Conservation (phyloP, 2,113 vertebrate genomes). For the Serilophus lunatus region DNA sequence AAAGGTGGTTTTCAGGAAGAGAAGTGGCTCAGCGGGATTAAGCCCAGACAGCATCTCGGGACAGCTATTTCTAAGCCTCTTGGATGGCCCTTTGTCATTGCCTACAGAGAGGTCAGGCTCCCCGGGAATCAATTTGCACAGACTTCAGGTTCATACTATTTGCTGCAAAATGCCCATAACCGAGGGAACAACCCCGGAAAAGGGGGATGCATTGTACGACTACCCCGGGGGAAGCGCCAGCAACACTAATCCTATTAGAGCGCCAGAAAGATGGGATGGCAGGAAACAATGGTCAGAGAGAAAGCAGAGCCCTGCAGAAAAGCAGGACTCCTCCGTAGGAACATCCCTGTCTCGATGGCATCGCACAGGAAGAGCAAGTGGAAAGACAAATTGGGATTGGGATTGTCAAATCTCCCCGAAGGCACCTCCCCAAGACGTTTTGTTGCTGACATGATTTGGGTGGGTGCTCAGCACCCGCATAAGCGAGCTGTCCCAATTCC, state of each 20-base stretch:
- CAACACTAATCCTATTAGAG: constrained; percentile 9
- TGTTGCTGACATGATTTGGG: fast-evolving
- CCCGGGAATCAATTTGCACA: constrained; percentile 24
- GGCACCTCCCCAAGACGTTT: neutral
- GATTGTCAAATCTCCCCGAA: neutral
- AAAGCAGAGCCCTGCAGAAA: neutral
- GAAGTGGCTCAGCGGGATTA: constrained; percentile 3
- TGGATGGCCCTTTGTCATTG: neutral
- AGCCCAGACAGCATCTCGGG: neutral
- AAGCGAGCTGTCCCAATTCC: neutral
- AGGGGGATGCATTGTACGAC: neutral
- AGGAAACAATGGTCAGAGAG: neutral
- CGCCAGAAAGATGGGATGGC: neutral
- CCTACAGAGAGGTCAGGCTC: neutral
- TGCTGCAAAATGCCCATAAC: neutral
- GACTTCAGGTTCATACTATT: constrained; percentile 22
- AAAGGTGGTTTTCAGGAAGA: neutral
- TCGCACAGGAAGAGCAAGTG: fast-evolving
- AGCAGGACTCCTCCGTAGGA: neutral
- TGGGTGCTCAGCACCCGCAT: neutral
- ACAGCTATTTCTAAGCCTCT: neutral
- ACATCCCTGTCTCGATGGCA: neutral
- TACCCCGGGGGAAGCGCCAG: neutral
- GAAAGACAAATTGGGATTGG: neutral
- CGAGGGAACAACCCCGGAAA: neutral